Evolutionary conservation across 2,888 invertebrate species (phyloP).

Genomic region (Smittia sp.): DNA sequence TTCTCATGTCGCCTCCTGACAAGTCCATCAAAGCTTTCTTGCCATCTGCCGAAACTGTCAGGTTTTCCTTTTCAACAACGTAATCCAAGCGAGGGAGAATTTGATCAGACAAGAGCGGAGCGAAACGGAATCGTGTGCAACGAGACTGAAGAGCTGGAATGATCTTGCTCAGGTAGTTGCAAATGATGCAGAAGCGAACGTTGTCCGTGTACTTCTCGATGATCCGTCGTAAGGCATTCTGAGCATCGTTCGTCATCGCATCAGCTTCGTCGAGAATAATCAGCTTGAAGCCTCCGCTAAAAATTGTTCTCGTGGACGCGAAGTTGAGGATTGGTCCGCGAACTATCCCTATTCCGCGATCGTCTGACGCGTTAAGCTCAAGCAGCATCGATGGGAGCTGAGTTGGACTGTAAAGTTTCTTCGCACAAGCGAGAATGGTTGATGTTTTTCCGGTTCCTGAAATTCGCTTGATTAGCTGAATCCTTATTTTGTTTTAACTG

Average conservation of each 20-base stretch:
- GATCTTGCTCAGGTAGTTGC: slow-evolving; percentile 97
- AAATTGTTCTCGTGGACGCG: slow-evolving; percentile 94
- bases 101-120: slow-evolving; percentile 79
- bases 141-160: slow-evolving; percentile 98
- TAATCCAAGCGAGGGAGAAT: slow-evolving; percentile 85
- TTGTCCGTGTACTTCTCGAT: slow-evolving; percentile 99
- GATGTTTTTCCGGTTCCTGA: slow-evolving; percentile 77
- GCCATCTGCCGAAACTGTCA: slow-evolving; percentile 82
- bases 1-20: slow-evolving; percentile 96
- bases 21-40: slow-evolving; percentile 83
- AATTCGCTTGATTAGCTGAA: not conserved
- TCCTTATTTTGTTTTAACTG: not conserved
- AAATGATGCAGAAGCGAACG: slow-evolving; percentile 96
- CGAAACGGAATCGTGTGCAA: slow-evolving; percentile 95
- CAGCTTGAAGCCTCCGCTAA: slow-evolving; percentile 89
- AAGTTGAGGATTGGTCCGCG: slow-evolving; percentile 92
- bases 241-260: slow-evolving; percentile 99
- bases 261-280: slow-evolving; percentile 98
- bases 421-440: slow-evolving; percentile 94
- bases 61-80: slow-evolving; percentile 80
- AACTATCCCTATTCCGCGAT: slow-evolving; percentile 94
- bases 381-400: slow-evolving; percentile 93
- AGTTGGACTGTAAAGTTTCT: slow-evolving; percentile 81
- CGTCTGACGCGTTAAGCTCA: slow-evolving; percentile 96
- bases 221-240: slow-evolving; percentile 93